A percentile compares a stretch with the other conserved stretches of the same genome.
These are phyloP conservation scores for Caenorhabditis panamensis DNA, from an alignment of 2,888 invertebrate species.

Conservation along the genomic window DNA sequence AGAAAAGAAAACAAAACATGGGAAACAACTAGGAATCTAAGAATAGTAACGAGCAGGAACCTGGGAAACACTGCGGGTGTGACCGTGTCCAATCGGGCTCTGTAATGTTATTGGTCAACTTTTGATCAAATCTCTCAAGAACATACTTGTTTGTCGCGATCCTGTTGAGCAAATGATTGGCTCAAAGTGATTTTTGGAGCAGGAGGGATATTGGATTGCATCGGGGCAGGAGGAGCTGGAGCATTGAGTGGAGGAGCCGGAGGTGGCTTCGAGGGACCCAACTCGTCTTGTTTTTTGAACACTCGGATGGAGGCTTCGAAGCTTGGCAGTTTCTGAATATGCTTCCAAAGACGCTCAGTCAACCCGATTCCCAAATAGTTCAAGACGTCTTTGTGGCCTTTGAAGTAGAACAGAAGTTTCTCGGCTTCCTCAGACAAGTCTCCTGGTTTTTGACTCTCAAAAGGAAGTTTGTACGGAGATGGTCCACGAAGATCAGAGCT, in stretches of 20 bases:
- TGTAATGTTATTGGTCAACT: constrained; percentile 1
- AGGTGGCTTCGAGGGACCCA: constrained; percentile 18
- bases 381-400: constrained; percentile 65
- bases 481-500: constrained; percentile 37
- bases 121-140: not conserved
- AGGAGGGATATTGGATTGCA: constrained; percentile 20
- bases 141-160: constrained; percentile 30
- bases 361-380: constrained; percentile 71
- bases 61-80: constrained; percentile 45
- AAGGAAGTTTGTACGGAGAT: constrained; percentile 56
- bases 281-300: constrained; percentile 45
- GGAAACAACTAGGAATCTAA: constrained; percentile 6
- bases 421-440: constrained; percentile 69
- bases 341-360: constrained; percentile 68
- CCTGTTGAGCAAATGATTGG: constrained; percentile 38
- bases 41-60: constrained; percentile 48
- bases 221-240: constrained; percentile 20
- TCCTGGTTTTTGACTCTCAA: constrained; percentile 47
- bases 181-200: constrained; percentile 38
- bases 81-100: constrained; percentile 38
- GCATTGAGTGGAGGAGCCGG: constrained; percentile 33
- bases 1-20: not conserved
- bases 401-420: constrained; percentile 69
- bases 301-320: constrained; percentile 41
- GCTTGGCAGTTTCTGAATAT: constrained; percentile 68